Evolutionary conservation across 1,140 invertebrate genomes (phyloP), one percentile per base, ranked within the genome.

Genomic region (Pseudachorutes palmiensis): DNA sequence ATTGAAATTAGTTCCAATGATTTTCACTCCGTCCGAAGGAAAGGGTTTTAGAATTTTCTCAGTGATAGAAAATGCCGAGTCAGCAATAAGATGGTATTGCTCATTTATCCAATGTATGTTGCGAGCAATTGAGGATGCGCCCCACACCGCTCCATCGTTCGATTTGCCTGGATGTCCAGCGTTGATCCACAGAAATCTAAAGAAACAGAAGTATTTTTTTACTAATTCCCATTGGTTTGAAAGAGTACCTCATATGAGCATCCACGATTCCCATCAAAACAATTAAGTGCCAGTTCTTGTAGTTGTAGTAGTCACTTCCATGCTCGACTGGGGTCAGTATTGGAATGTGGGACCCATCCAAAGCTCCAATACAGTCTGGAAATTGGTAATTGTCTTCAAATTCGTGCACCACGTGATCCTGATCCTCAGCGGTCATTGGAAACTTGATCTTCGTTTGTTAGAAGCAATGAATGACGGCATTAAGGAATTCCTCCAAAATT

Each of bases 341-440:
- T 63, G 66, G 70, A 31, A 80, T 71, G 72, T 80, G 78, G 73
- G 81, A 81, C 22, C 78, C 79, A 74, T 82, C 79, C 12, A 83
- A 71, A 3, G 78, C 77, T 28, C 78, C 79, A 32, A 80, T 65
- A 70, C 78, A 80, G 59, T 79, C 75, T n/a, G 80, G 80, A 74
- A 82, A 80, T 75, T 80, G 77, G 77, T 78, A 81, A 67, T 36
- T 71, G 57, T 75, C 62, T 68, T 76, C 75, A 76, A 80, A 80
- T 62, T 74, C 55, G 48, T 70, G 60, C 32, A 75, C 36, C 5
- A 41, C 19, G 5, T 41, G 5, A 5, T 41, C 36, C 19, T 41
- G 36, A 41, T 41, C 36, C 36, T 41, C 36, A 9, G 5, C 5
- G 19, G 36, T 9, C 19, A 9, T 5, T 5, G 36, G 36, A 19